A percentile compares a stretch with the other conserved stretches of the same genome.
Evolutionary conservation across 2,113 vertebrate genomes (phyloP).

Genomic region (Arvicanthis niloticus): DNA sequence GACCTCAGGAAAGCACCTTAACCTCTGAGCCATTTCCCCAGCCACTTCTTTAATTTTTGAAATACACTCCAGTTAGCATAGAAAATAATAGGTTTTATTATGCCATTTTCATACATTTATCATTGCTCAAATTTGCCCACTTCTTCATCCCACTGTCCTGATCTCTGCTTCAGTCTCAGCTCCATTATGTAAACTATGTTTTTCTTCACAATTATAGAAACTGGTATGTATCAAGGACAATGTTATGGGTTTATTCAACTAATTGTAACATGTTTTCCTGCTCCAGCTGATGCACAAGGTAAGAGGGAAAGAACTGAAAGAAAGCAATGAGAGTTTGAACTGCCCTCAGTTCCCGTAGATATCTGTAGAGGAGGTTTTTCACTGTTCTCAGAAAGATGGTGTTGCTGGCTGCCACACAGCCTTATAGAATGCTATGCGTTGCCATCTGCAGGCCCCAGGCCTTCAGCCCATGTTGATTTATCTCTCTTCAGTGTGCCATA

Average conservation of each 20-base stretch:
- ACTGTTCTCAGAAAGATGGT: not conserved
- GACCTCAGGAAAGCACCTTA: not conserved
- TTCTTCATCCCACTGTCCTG: not conserved
- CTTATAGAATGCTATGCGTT: not conserved
- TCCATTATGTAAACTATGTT: not conserved
- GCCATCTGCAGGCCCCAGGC: too few relatives aligned
- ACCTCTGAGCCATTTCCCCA: not conserved
- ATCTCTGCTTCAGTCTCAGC: not conserved
- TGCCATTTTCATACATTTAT: not conserved
- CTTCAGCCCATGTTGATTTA: not conserved
- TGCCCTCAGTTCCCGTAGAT: not conserved
- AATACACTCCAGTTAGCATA: not conserved
- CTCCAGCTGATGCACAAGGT: not conserved
- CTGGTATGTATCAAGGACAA: not conserved
- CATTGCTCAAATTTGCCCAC: not conserved
- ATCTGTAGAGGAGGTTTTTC: not conserved
- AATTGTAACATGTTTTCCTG: not conserved
- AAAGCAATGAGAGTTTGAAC: not conserved
- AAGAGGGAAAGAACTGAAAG: not conserved
- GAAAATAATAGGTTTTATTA: not conserved
- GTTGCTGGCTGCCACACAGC: accelerated
- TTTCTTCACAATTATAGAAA: slow-evolving; percentile 24
- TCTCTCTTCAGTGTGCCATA: not conserved
- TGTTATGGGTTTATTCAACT: not conserved
- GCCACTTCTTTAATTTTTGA: not conserved